Conservation (phyloP, 2,113 vertebrate species). For the Sisor rabdophorus region DNA sequence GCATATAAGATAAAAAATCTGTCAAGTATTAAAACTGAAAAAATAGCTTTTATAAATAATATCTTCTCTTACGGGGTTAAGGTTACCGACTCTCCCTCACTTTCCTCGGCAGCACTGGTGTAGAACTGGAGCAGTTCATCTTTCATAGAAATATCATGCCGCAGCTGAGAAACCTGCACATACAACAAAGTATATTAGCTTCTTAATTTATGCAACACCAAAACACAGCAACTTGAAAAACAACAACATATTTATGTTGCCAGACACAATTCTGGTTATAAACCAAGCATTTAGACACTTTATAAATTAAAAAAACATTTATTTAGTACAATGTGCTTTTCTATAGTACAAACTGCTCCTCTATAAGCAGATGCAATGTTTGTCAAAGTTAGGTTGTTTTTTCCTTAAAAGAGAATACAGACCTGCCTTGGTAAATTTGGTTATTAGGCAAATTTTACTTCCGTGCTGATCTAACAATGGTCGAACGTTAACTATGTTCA, state of each 20-base stretch:
- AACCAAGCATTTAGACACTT: neutral
- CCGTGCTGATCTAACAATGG: neutral
- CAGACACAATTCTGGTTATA: neutral
- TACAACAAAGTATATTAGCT: neutral
- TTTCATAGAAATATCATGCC: constrained; percentile 96
- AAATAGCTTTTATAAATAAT: too few species aligned
- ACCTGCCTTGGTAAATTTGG: neutral
- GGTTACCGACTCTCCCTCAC: constrained; percentile 83
- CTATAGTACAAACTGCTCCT: too few species aligned
- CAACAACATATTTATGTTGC: neutral
- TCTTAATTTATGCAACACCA: neutral
- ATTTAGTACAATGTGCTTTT: too few species aligned
- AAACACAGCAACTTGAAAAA: neutral
- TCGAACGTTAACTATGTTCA: neutral
- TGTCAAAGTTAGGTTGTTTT: neutral
- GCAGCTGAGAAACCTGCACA: constrained; percentile 87
- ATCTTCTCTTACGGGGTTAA: constrained; percentile 94
- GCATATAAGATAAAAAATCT: neutral
- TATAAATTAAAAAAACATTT: too few species aligned
- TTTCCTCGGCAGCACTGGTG: constrained; percentile 88
- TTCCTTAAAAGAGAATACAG: neutral
- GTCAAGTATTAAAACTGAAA: neutral
- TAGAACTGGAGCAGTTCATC: constrained; percentile 98
- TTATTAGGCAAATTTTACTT: neutral
- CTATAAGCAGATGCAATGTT: neutral